These are phyloP conservation scores for Pocillopora damicornis DNA, from an alignment of 64 coral and sea anemone genomes.

Conservation along the genomic window DNA sequence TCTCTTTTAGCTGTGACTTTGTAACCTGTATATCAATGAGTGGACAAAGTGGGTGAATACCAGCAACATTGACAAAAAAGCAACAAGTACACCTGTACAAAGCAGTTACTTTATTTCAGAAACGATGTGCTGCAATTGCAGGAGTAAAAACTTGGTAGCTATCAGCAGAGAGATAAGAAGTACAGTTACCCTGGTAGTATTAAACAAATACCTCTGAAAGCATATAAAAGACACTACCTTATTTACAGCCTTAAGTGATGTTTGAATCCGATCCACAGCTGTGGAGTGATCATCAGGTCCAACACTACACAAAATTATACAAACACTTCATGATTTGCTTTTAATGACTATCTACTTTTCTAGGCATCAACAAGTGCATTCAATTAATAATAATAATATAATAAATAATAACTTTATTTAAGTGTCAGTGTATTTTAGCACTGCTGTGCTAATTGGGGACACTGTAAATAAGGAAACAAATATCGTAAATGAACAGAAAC, in stretches of 20 bases:
- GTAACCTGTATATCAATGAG: constrained; percentile 36
- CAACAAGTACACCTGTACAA: not conserved
- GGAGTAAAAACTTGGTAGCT: no score
- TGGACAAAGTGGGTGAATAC: not conserved
- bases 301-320: constrained; percentile 42
- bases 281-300: constrained; percentile 91
- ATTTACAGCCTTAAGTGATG: constrained; percentile 66
- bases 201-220: not conserved
- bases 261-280: constrained; percentile 88
- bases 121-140: no score
- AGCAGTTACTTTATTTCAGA: not conserved
- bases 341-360: not conserved
- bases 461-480: no score
- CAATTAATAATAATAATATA: not conserved
- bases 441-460: no score
- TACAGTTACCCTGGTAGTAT: no score
- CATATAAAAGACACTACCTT: constrained; percentile 43
- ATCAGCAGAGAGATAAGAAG: no score
- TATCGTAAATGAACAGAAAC: no score
- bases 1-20: constrained; percentile 76
- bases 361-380: no score
- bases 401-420: no score
- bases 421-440: no score
- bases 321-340: not conserved
- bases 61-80: not conserved